A percentile compares a stretch with the other conserved stretches of the same genome.
Conservation (phyloP, 2,888 invertebrate species). For the Seira ritae region DNA sequence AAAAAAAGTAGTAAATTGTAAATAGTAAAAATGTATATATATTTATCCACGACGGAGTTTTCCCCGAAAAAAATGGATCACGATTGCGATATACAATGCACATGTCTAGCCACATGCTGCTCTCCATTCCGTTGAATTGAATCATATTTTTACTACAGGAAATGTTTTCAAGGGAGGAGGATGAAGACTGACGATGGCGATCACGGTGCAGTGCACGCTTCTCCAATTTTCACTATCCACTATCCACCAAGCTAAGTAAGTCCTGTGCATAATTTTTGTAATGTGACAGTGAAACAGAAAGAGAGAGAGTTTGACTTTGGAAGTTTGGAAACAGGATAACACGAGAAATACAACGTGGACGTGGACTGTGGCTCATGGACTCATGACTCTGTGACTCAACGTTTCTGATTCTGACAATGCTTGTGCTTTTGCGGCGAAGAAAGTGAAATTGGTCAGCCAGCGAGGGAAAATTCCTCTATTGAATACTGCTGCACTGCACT, state of each 20-base stretch:
- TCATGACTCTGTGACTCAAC: background rate
- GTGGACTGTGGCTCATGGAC: too few species aligned
- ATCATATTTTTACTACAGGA: slow-evolving; percentile 19
- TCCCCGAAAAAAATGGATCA: too few species aligned
- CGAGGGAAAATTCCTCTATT: background rate
- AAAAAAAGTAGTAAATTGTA: too few species aligned
- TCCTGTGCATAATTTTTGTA: slow-evolving; percentile 1
- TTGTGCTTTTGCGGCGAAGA: slow-evolving; percentile 3
- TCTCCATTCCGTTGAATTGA: background rate
- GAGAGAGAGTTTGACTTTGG: background rate
- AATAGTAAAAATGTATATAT: background rate
- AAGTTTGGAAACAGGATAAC: too few species aligned
- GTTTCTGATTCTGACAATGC: background rate
- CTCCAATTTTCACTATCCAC: background rate
- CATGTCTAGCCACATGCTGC: slow-evolving; percentile 51
- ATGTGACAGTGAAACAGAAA: slow-evolving; percentile 6
- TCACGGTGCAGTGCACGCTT: slow-evolving; percentile 37
- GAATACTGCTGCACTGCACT: slow-evolving; percentile 7
- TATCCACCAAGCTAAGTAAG: too few species aligned
- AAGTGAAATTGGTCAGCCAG: slow-evolving; percentile 32
- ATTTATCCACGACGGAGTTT: background rate
- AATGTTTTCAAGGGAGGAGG: slow-evolving; percentile 14
- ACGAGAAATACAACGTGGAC: slow-evolving; percentile 12
- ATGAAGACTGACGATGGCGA: too few species aligned
- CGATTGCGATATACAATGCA: slow-evolving; percentile 23